Evolutionary conservation across 2,113 vertebrate genomes (phyloP).

Genomic region (Bubalus kerabau): DNA sequence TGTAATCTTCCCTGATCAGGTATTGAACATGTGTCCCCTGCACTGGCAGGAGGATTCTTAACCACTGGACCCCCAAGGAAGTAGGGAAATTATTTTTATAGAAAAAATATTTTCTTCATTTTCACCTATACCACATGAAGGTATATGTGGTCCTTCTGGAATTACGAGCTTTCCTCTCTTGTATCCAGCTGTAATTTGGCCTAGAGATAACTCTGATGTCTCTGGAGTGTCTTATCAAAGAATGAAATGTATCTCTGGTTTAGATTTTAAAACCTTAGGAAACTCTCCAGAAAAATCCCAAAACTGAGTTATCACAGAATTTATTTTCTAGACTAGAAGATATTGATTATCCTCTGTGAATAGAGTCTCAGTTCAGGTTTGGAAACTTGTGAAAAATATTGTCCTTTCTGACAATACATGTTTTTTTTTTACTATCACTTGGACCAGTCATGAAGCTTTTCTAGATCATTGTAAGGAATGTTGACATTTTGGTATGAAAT

Average conservation of each 20-base stretch:
- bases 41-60: not conserved
- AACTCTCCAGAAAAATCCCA: not conserved
- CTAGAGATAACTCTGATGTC: not conserved
- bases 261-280: not conserved
- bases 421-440: not conserved
- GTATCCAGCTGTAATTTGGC: not conserved
- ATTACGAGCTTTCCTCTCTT: not conserved
- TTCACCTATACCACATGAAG: not conserved
- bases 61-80: not conserved
- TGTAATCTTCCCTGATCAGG: not conserved
- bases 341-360: not conserved
- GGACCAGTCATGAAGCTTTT: not conserved
- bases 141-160: not conserved
- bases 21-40: not conserved
- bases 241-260: not conserved
- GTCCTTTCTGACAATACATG: not conserved
- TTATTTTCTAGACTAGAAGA: not conserved
- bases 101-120: not conserved
- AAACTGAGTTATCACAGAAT: not conserved
- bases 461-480: not conserved
- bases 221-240: not conserved
- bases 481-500: not conserved
- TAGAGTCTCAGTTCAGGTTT: not conserved
- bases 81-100: not conserved
- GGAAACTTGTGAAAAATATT: not conserved